Evolutionary conservation across 2,113 vertebrate genomes (phyloP), one percentile per base, ranked within the genome.

Genomic region (Agapornis roseicollis): DNA sequence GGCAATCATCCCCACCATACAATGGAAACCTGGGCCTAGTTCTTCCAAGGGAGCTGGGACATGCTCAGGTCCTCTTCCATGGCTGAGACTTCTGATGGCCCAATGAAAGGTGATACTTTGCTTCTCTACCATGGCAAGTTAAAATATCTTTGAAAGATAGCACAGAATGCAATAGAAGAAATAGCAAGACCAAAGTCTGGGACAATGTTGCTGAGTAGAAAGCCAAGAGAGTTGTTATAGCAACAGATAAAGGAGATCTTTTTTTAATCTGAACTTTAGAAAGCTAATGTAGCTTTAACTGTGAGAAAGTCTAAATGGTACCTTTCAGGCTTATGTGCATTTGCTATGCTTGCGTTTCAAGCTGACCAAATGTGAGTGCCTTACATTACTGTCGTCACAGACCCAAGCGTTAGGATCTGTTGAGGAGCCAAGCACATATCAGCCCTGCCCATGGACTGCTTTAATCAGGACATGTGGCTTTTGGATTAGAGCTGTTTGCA

Each of bases 401-500:
- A 5, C 15, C 42, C n/a, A 84, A 50, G 35, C 2, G 66, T 64
- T 24, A 80, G 39, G 52, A 55, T 23, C 10, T 7, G 0, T 19
- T 63, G 68, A 73, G 22, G 17, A 78, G 33, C n/a, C 17, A 79
- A 50, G 28, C 3, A 4, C 27, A 2, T 4, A 55, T 20, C 31
- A 68, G 17, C 8, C 56, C 37, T 65, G 37, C 13, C 49, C 2
- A 1, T 3, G 7, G 29, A 46, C 44, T 72, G 3, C 29, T 93
- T n/a, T 69, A 44, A 39, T 1, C 0, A 0, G 35, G 20, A 17
- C 5, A 4, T 2, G 3, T 2, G 0, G 18, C 7, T 91, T 31
- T 77, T 46, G 39, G 16, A 18, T 68, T 15, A 22, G 8, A 74
- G n/a, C 1, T 14, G 7, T 56, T 65, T 56, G 5, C 46, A 10